A percentile compares a stretch with the other conserved stretches of the same genome.
Conservation (phyloP, 2,797 vertebrate genomes). For the Nasua narica region DNA sequence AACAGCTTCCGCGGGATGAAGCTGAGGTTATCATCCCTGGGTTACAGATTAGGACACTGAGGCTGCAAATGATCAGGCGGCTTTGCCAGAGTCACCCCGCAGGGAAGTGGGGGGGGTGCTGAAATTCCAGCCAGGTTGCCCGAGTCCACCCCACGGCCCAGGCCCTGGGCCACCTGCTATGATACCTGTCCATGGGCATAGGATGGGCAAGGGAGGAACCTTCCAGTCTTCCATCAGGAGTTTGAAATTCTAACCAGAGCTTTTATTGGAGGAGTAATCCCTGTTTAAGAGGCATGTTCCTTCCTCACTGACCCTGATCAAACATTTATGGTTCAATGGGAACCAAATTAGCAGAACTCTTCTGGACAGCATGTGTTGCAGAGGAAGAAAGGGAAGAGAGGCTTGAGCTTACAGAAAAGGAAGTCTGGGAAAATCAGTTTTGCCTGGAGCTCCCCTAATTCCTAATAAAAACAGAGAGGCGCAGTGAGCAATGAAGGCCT, state of each 20-base stretch:
- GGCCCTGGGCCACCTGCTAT: not conserved
- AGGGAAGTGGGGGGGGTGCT: too few relatives aligned
- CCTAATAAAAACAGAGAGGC: not conserved
- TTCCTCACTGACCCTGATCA: not conserved
- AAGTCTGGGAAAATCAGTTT: not conserved
- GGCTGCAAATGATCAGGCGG: not conserved
- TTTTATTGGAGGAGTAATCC: not conserved
- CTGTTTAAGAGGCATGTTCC: not conserved
- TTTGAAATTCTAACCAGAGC: not conserved
- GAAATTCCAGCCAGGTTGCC: not conserved
- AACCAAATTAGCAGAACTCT: not conserved
- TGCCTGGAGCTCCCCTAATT: not conserved
- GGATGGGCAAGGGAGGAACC: not conserved
- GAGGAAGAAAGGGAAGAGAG: not conserved
- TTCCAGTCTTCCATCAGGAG: not conserved
- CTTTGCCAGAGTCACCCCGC: not conserved
- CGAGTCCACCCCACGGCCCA: too few relatives aligned
- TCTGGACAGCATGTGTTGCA: not conserved
- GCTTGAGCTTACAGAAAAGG: not conserved
- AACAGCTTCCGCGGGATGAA: not conserved
- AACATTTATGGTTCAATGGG: not conserved
- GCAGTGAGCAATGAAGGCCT: not conserved
- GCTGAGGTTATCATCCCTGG: not conserved
- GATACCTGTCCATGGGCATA: fast-evolving
- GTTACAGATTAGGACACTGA: not conserved